phyloP scores from a whole-genome alignment of 2,797 vertebrate genomes.

The Echeneis naucrates region DNA sequence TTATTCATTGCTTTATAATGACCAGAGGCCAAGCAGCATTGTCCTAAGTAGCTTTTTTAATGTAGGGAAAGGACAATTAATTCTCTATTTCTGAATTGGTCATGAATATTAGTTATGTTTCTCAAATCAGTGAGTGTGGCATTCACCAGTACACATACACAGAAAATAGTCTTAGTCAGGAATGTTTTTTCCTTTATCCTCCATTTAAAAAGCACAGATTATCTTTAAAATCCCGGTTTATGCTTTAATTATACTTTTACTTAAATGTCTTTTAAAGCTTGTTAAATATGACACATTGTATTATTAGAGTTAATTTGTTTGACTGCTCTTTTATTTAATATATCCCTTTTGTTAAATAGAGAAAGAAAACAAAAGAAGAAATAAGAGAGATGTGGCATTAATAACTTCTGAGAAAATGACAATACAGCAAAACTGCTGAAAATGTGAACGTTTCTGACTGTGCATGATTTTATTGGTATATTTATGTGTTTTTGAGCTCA shows the following conservation, averaged over 20 bases:
- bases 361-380: neutral
- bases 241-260: no score
- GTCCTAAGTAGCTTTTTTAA: neutral
- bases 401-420: neutral
- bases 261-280: no score
- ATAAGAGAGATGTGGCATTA: neutral
- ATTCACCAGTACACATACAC: neutral
- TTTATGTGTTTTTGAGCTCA: slow-evolving; percentile 37
- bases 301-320: neutral
- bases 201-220: neutral
- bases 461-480: slow-evolving; percentile 19
- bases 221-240: neutral
- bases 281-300: neutral
- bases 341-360: neutral
- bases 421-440: slow-evolving; percentile 15
- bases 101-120: neutral
- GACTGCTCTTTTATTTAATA: neutral
- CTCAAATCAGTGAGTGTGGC: neutral
- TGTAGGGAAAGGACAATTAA: neutral
- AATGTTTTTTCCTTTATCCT: neutral
- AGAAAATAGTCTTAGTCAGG: neutral
- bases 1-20: neutral
- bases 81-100: neutral
- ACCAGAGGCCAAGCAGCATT: neutral
- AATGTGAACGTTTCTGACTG: neutral